Base-by-base conservation (phyloP, 2,113 vertebrate genomes). In the Varanus salvator region DNA sequence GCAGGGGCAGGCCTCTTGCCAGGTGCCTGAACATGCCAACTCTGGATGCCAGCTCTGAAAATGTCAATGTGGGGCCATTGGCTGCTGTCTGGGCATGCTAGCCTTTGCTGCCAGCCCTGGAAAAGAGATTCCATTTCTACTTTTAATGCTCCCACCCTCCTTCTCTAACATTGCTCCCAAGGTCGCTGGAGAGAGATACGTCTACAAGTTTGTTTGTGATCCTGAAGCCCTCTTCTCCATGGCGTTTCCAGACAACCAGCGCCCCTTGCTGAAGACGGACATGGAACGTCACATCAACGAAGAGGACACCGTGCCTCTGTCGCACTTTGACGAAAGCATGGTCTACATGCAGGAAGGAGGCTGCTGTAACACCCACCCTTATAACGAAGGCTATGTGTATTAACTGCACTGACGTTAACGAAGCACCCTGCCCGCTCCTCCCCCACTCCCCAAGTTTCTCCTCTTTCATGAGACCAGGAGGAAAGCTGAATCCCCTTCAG, bases 161-260 rank as follows among this genome's bases (percentile, higher is more conserved):
- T 90, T 85, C 38, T 80, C 86, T 94, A 75, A 72, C 34, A 4
- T 82, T 93, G 92, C 14, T 89, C 80, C 25, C 85, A 92, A 98
- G 99, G 99, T 99, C 95, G 99, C 99, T 27, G 99, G 99, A 84
- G 99, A 99, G 95, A 99, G 99, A 99, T 99, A 99, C 0, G 99
- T 99, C 90, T 99, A 99, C 97, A 99, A 99, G 96, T 99, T 99
- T 44, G 99, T 99, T 88, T 99, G 99, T 25, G 99, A 99, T 94
- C 99, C 99, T 0, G 99, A 99, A 97, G 99, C 99, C 91, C 98
- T 99, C 96, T 99, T 99, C 98, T 99, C 99, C 93, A 99, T 99
- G 99, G 99, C 99, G 93, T 99, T 99, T 87, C 99, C 99, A 3
- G 99, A 99, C 97, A 99, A 99, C 95, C 99, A 99, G 97, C 98